Base-by-base conservation (phyloP, 2,113 vertebrate species). In the Oriolus oriolus region DNA sequence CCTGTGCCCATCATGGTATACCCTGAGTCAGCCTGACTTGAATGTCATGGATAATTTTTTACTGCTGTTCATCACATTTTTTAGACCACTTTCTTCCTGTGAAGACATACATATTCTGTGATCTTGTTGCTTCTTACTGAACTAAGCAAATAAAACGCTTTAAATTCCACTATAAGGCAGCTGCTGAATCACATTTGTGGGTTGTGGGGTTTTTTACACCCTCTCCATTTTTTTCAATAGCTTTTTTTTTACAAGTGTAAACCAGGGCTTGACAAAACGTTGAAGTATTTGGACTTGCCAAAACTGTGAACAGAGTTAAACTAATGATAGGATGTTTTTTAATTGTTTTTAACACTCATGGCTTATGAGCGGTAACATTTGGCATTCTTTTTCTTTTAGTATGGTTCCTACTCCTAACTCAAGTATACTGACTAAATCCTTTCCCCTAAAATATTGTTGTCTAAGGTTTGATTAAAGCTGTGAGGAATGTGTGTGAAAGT, bases 401-500 rank as follows among this genome's bases (percentile, higher is more conserved):
- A 41, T 20, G 22, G 6, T 71, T 75, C n/a, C n/a, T 87, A 89
- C 79, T 84, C n/a, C 27, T 73, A 56, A 61, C 61, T 93, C 60
- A 75, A 60, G 35, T 82, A 73, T 8, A 84, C 49, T 91, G 57
- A 57, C 76, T 86, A 87, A 93, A 87, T 89, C 77, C 65, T 93
- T 93, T 88, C 63, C 61, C 45, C 69, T 69, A n/a, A 92, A 94
- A 90, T 33, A 27, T 84, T 84, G 53, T 30, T 86, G 56, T 60
- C 70, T 89, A 79, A 89, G 65, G 76, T 81, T 92, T 84, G 80
- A 92, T 87, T 94, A 92, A 82, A 94, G 49, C 90, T 65, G 61
- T 73, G 73, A 95, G 85, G 86, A 96, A 97, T 93, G 95, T 87
- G 73, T 94, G 92, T 87, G 80, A 95, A 94, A 94, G 57, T 6